Evolutionary conservation across 2,888 invertebrate species (phyloP), one percentile per base, ranked within the genome.

Genomic region (Clivina fossor): DNA sequence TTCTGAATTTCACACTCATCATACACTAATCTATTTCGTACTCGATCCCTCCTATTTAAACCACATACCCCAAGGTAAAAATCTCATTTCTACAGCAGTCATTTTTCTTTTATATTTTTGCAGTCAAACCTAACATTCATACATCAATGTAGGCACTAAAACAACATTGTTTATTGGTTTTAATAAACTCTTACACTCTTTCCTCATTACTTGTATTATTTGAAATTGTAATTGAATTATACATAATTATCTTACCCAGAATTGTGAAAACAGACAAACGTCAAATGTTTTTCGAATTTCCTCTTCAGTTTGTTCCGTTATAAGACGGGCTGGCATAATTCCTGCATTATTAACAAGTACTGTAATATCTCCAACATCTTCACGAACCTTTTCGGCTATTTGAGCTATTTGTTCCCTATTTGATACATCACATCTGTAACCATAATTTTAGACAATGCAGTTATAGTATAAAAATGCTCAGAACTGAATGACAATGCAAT

Each of bases 341-440:
- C 92, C 93, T 0, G 91, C 93, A 75, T 93, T 93, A 74, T 92
- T 92, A 7, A 92, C 78, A 49, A 93, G 72, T 67, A 93, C 84
- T 0, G 86, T 84, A 3, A 92, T 83, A 49, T 84, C 80, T 0
- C 91, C 92, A 0, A 91, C 83, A 62, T 91, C 86, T 3, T 75
- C 71, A 43, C 78, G 78, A 1, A 90, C 79, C 66, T 78, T 80
- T 46, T 80, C 78, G 0, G 86, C 86, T 37, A 84, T 68, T 15
- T 76, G 75, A 44, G 83, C 71, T 1, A 92, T 87, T 11, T 83
- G 78, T 0, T 83, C 80, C 11, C 86, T 78, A 60, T 83, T 80
- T 3, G 88, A 83, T 0, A 93, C 87, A 74, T 93, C 89, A 66
- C 90, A 89, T 62, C 88, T 87, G 69, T 40, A 73, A 61, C n/a